Percentiles rank a stretch among this genome's conserved stretches.
Conservation (phyloP, 2,888 invertebrate species). For the Lasioglossum villosulum region DNA sequence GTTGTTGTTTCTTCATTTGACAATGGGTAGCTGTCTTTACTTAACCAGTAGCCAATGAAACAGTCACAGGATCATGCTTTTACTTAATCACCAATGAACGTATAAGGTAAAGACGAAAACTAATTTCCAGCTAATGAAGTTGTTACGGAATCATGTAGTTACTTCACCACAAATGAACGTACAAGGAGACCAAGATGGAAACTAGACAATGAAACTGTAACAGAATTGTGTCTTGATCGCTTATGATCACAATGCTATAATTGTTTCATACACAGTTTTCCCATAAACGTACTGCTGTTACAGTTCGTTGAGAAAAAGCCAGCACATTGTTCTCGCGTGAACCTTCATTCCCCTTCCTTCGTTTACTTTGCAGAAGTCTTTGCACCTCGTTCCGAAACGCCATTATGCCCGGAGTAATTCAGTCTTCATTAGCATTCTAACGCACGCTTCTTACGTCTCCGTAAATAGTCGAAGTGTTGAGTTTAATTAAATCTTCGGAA, state of each 20-base stretch:
- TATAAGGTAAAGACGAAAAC: neutral
- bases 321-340: neutral
- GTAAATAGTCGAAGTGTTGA: constrained; percentile 8
- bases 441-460: constrained; percentile 9
- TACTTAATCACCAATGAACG: no score
- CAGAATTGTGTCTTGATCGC: neutral
- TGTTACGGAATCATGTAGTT: no score
- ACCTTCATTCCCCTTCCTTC: neutral
- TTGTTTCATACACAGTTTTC: neutral
- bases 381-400: constrained; percentile 1
- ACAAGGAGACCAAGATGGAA: no score
- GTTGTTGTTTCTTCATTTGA: no score
- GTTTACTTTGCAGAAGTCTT: neutral
- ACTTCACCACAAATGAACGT: no score
- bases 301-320: neutral
- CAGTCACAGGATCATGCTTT: no score
- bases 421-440: constrained; percentile 1
- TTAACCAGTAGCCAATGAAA: no score
- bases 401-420: neutral
- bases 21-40: no score
- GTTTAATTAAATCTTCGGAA: constrained; percentile 26
- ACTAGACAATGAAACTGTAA: neutral
- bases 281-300: neutral
- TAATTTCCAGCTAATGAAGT: no score
- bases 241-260: neutral